These are phyloP conservation scores for Mamestra configurata DNA, from an alignment of 1,140 invertebrate genomes.

Conservation along the genomic window DNA sequence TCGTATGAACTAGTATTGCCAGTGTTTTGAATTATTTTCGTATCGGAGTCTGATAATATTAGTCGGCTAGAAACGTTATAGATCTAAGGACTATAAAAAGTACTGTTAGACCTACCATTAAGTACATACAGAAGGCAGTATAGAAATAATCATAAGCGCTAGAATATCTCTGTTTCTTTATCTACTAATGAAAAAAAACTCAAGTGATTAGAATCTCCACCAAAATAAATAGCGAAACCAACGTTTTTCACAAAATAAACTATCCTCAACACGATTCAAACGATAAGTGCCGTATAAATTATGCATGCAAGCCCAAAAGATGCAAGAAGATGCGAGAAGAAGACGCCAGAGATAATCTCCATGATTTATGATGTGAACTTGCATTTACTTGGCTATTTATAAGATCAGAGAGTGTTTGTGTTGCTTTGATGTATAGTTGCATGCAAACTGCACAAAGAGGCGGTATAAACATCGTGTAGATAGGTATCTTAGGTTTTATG, in stretches of 20 bases:
- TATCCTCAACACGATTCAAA: slow-evolving; percentile 41
- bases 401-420: slow-evolving; percentile 42
- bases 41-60: too few species aligned
- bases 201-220: background rate
- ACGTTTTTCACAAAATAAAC: slow-evolving; percentile 36
- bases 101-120: too few species aligned
- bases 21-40: too few species aligned
- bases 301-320: slow-evolving; percentile 79
- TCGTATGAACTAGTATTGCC: too few species aligned
- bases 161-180: too few species aligned
- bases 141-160: too few species aligned
- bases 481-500: slow-evolving; percentile 2
- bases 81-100: too few species aligned
- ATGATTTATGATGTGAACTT: slow-evolving; percentile 83
- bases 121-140: too few species aligned
- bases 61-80: too few species aligned
- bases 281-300: slow-evolving; percentile 74
- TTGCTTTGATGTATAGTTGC: slow-evolving; percentile 15
- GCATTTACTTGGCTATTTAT: slow-evolving; percentile 77
- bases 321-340: slow-evolving; percentile 63
- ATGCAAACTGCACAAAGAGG: slow-evolving; percentile 15
- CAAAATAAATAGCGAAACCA: background rate
- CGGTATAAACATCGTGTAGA: slow-evolving; percentile 24
- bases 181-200: background rate
- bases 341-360: slow-evolving; percentile 80